Base-by-base conservation (phyloP, 2,888 invertebrate genomes). In the Tyria jacobaeae region DNA sequence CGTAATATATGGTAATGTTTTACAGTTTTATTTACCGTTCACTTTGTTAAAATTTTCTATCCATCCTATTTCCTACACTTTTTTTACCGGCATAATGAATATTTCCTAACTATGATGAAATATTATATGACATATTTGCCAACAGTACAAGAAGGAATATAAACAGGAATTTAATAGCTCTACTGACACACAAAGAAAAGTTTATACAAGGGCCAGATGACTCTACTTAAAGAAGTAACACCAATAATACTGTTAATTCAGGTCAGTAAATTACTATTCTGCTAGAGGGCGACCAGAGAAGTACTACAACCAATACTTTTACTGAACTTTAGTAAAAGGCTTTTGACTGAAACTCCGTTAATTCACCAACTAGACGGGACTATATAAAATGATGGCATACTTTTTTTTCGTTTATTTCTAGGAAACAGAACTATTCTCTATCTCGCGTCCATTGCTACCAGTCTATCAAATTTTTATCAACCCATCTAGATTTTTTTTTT, bases 41-140 rank as follows among this genome's bases (percentile, higher is more conserved):
- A 48, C 25, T 14, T 25, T 10, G 27, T 31, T 15, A 25, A 14
- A 25, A 5, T 6, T 34, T 5, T 51, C 21, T 17, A 17, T 12
- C n/a, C 9, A 10, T 17, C 41, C 17, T 17, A 2, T 31, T 31
- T 31, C 27, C 4, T 31, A 31, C 27, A 2, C n/a, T n/a, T n/a
- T n/a, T 31, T 1, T 31, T 31, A n/a, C 9, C 3, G 4, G 21
- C 9, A 31, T 17, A 27, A 10, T 5, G 12, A 17, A 51, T 31
- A 34, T 51, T 50, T 4, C 34, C 21, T 27, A 27, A 51, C n/a
- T 14, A 57, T 74, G 65, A 62, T 53, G 70, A 70, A 73, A 74
- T 60, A 55, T 49, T 0, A 5, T 17, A n/a, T 62, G 61, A 27
- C 68, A 61, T 21, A 56, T 60, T 44, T 52, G 51, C 49, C 34